Conservation (phyloP, 2,113 vertebrate genomes). For the Colossoma macropomum region DNA sequence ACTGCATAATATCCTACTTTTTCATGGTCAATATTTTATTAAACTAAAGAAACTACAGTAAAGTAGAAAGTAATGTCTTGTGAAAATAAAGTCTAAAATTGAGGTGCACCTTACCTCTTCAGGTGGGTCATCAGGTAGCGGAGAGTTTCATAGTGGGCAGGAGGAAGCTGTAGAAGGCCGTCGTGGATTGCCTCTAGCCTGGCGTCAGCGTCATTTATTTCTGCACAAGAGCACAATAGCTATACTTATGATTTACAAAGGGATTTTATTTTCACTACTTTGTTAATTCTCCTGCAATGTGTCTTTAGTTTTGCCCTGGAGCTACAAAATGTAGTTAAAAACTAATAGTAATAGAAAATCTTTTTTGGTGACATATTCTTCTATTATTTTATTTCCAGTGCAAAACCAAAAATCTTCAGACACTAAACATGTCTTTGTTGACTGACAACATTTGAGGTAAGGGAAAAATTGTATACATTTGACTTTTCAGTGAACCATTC, state of each 20-base stretch:
- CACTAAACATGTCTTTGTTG: no score
- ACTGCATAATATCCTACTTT: not conserved
- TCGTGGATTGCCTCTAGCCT: conserved; percentile 94
- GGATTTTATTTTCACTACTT: not conserved
- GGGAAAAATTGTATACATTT: no score
- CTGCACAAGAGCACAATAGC: conserved; percentile 68
- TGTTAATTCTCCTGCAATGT: no score
- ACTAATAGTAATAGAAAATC: no score
- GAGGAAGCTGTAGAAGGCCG: conserved; percentile 89
- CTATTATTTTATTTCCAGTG: no score
- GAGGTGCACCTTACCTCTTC: conserved; percentile 84
- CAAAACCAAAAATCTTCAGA: no score
- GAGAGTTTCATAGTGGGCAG: conserved; percentile 95
- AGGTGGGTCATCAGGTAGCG: conserved; percentile 96
- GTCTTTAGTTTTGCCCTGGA: no score
- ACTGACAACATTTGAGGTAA: no score
- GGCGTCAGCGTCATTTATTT: conserved; percentile 87
- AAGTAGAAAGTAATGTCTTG: no score
- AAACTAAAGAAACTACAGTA: not conserved
- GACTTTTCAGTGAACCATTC: no score
- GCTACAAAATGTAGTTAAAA: no score
- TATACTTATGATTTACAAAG: not conserved
- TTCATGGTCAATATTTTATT: not conserved
- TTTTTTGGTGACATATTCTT: no score
- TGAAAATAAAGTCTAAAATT: not conserved